These are phyloP conservation scores for Lepidotrigona ventralis DNA, from an alignment of 1,140 invertebrate genomes.

Conservation along the genomic window DNA sequence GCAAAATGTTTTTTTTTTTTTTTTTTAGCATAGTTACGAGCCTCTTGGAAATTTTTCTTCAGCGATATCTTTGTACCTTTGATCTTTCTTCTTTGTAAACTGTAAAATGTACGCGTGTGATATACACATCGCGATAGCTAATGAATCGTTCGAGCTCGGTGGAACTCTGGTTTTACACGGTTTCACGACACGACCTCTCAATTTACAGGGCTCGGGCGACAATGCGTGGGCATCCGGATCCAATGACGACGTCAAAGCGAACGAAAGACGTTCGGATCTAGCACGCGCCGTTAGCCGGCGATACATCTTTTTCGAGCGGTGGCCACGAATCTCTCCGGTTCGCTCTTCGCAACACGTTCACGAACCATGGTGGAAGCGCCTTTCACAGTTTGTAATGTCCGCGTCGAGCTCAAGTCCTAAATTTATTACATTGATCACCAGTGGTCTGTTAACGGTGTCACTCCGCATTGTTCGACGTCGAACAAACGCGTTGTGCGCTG, in stretches of 20 bases:
- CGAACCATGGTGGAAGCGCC: conserved; percentile 44
- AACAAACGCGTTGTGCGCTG: conserved; percentile 43
- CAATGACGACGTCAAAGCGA: conserved; percentile 40
- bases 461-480: conserved; percentile 60
- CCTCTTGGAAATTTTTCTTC: neutral
- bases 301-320: conserved; percentile 42
- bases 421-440: conserved; percentile 50
- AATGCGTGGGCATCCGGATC: conserved; percentile 37
- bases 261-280: conserved; percentile 31
- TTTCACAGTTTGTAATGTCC: conserved; percentile 54
- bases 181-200: conserved; percentile 2
- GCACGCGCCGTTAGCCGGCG: conserved; percentile 18
- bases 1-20: neutral
- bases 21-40: too few relatives aligned
- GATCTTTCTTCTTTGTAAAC: too few relatives aligned
- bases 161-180: neutral
- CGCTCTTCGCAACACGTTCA: conserved; percentile 20
- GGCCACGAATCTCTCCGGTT: neutral
- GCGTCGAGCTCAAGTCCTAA: conserved; percentile 38
- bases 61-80: too few relatives aligned
- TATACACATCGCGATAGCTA: neutral
- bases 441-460: conserved; percentile 56
- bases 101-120: too few relatives aligned
- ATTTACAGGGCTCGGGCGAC: conserved; percentile 15
- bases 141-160: neutral